A percentile compares a stretch with the other conserved stretches of the same genome.
Conservation (phyloP, 2,113 vertebrate species). For the Salminus brasiliensis region DNA sequence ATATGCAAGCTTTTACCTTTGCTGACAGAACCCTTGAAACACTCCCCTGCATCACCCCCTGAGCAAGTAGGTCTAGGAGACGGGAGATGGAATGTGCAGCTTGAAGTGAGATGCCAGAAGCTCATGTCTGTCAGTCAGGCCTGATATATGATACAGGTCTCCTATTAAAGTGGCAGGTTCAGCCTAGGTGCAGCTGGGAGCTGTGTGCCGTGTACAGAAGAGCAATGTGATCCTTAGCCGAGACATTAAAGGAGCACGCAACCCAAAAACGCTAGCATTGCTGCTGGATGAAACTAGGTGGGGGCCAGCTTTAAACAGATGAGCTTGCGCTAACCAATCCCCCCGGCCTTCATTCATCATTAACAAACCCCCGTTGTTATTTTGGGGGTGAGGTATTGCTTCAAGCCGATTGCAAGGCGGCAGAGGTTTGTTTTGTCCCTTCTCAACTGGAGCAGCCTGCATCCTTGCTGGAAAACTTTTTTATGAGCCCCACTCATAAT, state of each 20-base stretch:
- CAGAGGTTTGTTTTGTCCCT: conserved; percentile 10
- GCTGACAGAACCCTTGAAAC: too few species aligned
- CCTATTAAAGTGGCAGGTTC: conserved; percentile 12
- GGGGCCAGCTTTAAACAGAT: neutral
- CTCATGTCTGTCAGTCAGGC: neutral
- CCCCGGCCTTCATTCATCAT: neutral
- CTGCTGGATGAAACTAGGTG: neutral
- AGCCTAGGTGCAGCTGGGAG: neutral
- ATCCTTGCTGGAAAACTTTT: conserved; percentile 25
- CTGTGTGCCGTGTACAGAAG: neutral
- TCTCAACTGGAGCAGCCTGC: conserved; percentile 3
- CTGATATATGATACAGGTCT: neutral
- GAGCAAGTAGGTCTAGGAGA: too few species aligned
- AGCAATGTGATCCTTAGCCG: neutral
- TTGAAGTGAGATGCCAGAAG: neutral
- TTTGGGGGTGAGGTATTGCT: conserved; percentile 4
- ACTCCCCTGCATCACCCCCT: too few species aligned
- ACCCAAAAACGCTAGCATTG: neutral
- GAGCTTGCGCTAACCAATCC: neutral
- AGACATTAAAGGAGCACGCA: neutral
- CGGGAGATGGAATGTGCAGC: neutral
- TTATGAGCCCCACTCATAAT: conserved; percentile 28
- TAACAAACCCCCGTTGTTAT: neutral
- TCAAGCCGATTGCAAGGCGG: neutral
- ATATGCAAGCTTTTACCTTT: too few species aligned